Base-by-base conservation (phyloP, 2,113 vertebrate species). In the Vimba vimba region DNA sequence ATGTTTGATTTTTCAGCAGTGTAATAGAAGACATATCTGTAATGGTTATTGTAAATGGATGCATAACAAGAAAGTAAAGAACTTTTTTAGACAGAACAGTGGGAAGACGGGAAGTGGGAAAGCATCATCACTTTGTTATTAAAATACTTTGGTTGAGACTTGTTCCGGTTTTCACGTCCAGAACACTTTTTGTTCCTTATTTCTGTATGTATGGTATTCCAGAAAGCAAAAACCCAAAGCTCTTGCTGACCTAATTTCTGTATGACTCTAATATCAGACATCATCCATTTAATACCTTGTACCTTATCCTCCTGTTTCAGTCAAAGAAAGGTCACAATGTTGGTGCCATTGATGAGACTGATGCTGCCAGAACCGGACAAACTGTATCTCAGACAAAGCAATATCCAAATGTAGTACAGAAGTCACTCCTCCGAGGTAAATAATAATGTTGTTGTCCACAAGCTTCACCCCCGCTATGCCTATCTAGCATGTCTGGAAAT, bases 381-480 rank as follows among this genome's bases (percentile, higher is more conserved):
- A 76, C 76, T 39, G 33, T 75, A 0, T 27, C 36, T 2, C 52
- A 79, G 25, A 86, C 85, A 6, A 73, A 30, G 6, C 81, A 83
- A 47, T 94, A 86, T 87, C 89, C 88, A 52, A 85, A 88, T 39
- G 92, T 94, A 0, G 92, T 94, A 0, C 93, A 94, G 85, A 91
- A 15, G 21, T 94, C 95, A 62, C 91, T 96, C 6, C 89, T 91
- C 50, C 89, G 93, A 88, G 91, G 95, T 94, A 90, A 86, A 84
- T 85, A 12, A 1, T 43, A 47, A 36, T 21, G n/a, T n/a, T n/a
- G n/a, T n/a, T n/a, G n/a, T n/a, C n/a, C n/a, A n/a, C n/a, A n/a
- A n/a, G 78, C 55, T 2, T 60, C 27, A 60, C 27, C 4, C 55
- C 21, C 30, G 4, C 4, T 64, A 36, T 79, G 19, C 19, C 12